These are phyloP conservation scores for Rhinolophus ferrumequinum DNA, from an alignment of 2,113 vertebrate species.

Conservation along the genomic window DNA sequence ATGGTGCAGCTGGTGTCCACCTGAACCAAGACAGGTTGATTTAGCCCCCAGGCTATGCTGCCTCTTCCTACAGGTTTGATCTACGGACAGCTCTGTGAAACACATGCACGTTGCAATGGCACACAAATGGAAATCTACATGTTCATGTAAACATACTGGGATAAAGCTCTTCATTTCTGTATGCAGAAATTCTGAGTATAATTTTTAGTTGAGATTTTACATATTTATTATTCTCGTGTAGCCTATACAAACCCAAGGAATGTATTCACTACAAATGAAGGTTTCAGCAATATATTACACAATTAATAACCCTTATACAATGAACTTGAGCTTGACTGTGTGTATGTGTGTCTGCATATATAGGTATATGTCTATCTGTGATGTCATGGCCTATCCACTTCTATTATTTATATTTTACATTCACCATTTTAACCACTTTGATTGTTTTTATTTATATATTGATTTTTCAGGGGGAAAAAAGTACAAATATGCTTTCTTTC, in stretches of 20 bases:
- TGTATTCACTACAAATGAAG: not conserved
- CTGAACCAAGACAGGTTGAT: not conserved
- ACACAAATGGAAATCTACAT: not conserved
- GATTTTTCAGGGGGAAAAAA: not conserved
- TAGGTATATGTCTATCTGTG: too few relatives aligned
- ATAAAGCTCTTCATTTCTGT: not conserved
- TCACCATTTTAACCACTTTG: not conserved
- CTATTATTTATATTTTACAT: not conserved
- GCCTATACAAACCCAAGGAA: not conserved
- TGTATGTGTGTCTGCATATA: not conserved
- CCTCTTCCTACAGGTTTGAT: not conserved
- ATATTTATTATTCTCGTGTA: not conserved
- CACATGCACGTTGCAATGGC: accelerated
- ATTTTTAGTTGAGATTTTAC: not conserved
- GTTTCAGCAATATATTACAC: not conserved
- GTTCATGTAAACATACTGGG: not conserved
- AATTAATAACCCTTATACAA: not conserved
- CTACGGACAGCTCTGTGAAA: not conserved
- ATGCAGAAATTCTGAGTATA: not conserved
- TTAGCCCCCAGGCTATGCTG: accelerated
- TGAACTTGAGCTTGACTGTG: not conserved
- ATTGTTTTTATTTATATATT: not conserved
- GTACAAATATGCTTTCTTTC: not conserved
- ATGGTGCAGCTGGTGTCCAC: not conserved
- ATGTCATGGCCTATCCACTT: not conserved